Conservation (phyloP, 2,797 vertebrate species). For the Borostomias antarcticus region DNA sequence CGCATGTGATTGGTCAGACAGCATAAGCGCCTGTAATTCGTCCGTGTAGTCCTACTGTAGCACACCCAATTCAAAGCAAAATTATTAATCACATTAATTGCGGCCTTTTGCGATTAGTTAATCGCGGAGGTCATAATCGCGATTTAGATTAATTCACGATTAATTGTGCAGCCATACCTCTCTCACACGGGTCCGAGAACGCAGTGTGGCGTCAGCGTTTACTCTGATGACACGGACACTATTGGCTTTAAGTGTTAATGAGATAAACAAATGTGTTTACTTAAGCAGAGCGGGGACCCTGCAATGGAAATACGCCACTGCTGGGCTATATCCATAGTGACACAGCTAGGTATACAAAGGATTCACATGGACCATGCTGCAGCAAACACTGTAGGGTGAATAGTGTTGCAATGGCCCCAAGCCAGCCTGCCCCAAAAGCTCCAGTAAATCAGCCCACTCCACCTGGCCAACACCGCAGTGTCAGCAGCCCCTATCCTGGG, state of each 20-base stretch:
- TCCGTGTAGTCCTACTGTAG: no score
- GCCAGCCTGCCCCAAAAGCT: constrained; percentile 26
- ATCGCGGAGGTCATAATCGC: no score
- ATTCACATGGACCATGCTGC: constrained; percentile 31
- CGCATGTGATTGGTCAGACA: no score
- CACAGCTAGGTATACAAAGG: constrained; percentile 18
- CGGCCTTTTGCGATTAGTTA: no score
- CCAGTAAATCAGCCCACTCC: constrained; percentile 54
- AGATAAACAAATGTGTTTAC: background rate
- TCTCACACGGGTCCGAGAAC: background rate
- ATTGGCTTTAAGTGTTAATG: background rate
- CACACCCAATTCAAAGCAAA: no score
- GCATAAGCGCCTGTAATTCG: no score
- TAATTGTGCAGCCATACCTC: no score
- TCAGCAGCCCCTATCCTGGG: constrained; percentile 48
- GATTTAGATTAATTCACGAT: no score
- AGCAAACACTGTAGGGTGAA: constrained; percentile 27
- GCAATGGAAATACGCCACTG: background rate
- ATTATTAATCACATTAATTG: no score
- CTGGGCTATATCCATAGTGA: constrained; percentile 6
- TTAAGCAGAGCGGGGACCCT: background rate
- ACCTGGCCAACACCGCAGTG: constrained; percentile 33
- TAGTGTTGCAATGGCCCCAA: constrained; percentile 17
- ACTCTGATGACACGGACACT: background rate
- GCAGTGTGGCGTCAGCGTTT: background rate